phyloP scores from a whole-genome alignment of 2,113 vertebrate species.

The Muntiacus muntjak region DNA sequence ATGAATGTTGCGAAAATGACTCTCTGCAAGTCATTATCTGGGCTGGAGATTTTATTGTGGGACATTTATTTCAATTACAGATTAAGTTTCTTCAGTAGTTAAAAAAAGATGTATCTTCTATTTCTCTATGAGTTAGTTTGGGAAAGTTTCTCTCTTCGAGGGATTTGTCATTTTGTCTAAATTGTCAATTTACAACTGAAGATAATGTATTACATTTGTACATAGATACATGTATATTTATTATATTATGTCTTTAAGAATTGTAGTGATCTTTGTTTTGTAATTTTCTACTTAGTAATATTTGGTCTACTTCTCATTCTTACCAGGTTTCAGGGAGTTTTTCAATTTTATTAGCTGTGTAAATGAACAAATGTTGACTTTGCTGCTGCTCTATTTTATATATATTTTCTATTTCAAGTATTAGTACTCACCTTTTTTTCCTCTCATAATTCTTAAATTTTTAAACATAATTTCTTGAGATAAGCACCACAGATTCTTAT shows the following conservation, averaged over 20 bases:
- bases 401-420: background rate
- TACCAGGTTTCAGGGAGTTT: background rate
- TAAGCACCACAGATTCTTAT: background rate
- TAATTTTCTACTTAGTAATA: background rate
- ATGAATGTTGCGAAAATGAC: background rate
- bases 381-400: background rate
- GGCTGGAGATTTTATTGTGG: background rate
- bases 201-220: background rate
- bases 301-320: background rate
- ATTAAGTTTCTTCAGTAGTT: background rate
- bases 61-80: background rate
- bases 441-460: background rate
- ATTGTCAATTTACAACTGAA: background rate
- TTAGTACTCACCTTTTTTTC: background rate
- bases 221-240: background rate
- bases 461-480: background rate
- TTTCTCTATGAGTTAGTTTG: background rate
- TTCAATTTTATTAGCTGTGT: background rate
- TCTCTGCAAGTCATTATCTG: background rate
- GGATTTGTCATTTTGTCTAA: background rate
- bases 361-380: background rate
- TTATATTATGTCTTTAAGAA: background rate
- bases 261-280: background rate
- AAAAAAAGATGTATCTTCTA: background rate
- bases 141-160: background rate